Evolutionary conservation across 2,888 invertebrate genomes (phyloP).

Genomic region (Unio delphinus): DNA sequence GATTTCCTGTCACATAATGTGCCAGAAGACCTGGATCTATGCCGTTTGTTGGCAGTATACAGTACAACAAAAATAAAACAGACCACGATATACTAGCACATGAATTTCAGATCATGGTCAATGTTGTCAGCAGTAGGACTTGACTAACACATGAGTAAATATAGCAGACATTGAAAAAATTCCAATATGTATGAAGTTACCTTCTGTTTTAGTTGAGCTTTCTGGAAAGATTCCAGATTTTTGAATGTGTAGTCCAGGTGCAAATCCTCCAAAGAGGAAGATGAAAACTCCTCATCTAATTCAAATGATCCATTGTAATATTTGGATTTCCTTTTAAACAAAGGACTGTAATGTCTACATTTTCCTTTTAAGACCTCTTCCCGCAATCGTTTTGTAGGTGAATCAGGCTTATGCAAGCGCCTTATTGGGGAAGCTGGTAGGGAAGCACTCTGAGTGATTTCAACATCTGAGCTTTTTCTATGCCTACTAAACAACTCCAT

Average conservation of each 20-base stretch:
- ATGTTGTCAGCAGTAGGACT: too few species aligned
- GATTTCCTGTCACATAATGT: too few species aligned
- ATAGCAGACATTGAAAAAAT: too few species aligned
- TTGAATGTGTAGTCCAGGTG: conserved; percentile 57
- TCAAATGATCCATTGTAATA: conserved; percentile 43
- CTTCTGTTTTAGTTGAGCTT: conserved; percentile 68
- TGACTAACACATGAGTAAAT: too few species aligned
- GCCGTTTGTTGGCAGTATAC: too few species aligned
- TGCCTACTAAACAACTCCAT: background rate
- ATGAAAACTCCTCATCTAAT: conserved; percentile 53
- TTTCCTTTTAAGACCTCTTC: conserved; percentile 58
- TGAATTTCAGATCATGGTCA: too few species aligned
- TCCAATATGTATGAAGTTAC: conserved; percentile 28
- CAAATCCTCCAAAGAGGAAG: conserved; percentile 49
- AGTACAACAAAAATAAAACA: too few species aligned
- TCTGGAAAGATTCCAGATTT: conserved; percentile 68
- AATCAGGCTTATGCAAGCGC: conserved; percentile 46
- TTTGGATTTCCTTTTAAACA: conserved; percentile 57
- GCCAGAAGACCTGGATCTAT: too few species aligned
- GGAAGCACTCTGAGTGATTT: conserved; percentile 61
- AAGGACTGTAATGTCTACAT: conserved; percentile 61
- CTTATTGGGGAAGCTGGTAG: conserved; percentile 65
- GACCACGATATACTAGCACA: too few species aligned
- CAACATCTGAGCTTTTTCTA: conserved; percentile 10
- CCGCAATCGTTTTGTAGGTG: conserved; percentile 45